Base-by-base conservation (phyloP, 2,113 vertebrate species). In the Ptilorrhoa leucosticta region DNA sequence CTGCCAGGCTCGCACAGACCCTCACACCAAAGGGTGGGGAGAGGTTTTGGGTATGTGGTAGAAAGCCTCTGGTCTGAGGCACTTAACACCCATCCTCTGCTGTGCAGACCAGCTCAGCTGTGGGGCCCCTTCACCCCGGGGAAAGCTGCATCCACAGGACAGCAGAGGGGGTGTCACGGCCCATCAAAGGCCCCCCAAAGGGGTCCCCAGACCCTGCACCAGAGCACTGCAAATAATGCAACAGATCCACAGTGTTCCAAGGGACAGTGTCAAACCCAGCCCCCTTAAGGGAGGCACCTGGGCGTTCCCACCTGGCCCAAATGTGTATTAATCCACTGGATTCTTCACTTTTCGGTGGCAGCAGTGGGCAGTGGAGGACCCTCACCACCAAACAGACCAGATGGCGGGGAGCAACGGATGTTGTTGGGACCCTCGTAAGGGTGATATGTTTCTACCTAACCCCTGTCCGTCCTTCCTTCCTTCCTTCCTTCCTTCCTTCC, bases 401-500 rank as follows among this genome's bases (percentile, higher is more conserved):
- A 17, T 45, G 22, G 11, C n/a, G 31, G 11, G 23, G 42, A 45
- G 4, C 15, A 66, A 18, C 0, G 6, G 10, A 45, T 0, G 1
- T 19, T 5, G 4, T 27, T 35, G 33, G 33, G 11, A 48, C 17
- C 23, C 13, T 8, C 0, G 2, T 24, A 14, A 48, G 3, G 12
- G 33, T 48, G 17, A 35, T 47, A 47, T 19, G 23, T 9, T 47
- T 27, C 23, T 17, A 35, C 24, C 22, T 47, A n/a, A 26, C 33
- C 6, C 10, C 3, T 47, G 23, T 35, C 44, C n/a, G n/a, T n/a
- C 45, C 45, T 47, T 23, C 45, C 45, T 47, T 47, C 45, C 45
- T 45, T 20, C 19, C 19, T 20, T 45, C 44, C 44, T 45, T 45
- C 44, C 44, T 45, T 23, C 11, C 45, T 21, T 24, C 22, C 23